Evolutionary conservation across 2,113 vertebrate species (phyloP).

Genomic region (Eira barbara): DNA sequence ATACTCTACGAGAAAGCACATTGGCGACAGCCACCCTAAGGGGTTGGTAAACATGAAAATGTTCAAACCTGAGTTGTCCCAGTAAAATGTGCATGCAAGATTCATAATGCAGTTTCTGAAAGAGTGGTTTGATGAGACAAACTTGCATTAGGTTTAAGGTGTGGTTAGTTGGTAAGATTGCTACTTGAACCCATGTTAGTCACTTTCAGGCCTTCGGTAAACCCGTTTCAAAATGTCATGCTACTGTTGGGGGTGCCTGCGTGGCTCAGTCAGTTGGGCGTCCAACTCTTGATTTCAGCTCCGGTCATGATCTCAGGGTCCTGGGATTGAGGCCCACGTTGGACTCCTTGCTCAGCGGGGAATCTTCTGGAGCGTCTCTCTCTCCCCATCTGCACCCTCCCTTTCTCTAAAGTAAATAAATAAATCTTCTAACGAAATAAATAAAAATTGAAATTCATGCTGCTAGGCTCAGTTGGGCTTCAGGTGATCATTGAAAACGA

Average conservation of each 20-base stretch:
- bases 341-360: too few relatives aligned
- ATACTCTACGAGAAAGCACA: neutral
- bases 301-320: neutral
- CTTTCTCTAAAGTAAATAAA: neutral
- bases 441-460: neutral
- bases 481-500: rapidly evolving
- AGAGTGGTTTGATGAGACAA: neutral
- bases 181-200: neutral
- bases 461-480: rapidly evolving
- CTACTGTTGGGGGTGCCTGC: neutral
- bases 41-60: neutral
- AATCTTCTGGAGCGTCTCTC: too few relatives aligned
- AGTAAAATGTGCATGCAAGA: neutral
- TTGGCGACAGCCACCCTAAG: neutral
- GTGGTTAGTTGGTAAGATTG: neutral
- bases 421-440: neutral
- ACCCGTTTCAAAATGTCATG: neutral
- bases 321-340: neutral
- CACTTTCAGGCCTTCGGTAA: neutral
- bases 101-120: neutral
- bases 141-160: neutral
- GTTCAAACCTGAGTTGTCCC: neutral
- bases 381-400: too few relatives aligned
- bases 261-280: neutral
- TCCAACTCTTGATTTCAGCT: neutral